Percentiles rank a stretch among this genome's conserved stretches.
These are phyloP conservation scores for Mylabris phalerata DNA, from an alignment of 1,140 invertebrate genomes.

Conservation along the genomic window DNA sequence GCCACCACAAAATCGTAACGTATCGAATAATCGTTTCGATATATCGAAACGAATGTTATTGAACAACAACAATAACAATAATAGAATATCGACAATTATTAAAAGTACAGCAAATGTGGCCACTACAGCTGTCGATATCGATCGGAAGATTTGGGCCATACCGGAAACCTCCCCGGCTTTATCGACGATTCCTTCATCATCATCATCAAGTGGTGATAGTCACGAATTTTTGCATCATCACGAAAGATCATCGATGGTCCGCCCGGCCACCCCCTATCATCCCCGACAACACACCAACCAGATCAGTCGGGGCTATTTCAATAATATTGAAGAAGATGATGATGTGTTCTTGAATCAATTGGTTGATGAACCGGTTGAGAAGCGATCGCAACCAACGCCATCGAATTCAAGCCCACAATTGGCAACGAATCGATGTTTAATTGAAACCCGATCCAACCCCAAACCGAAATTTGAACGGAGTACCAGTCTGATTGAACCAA, in stretches of 20 bases:
- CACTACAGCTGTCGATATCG: too few species aligned
- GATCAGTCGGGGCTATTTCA: slow-evolving; percentile 15
- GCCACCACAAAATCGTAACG: too few species aligned
- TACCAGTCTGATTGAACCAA: slow-evolving; percentile 8
- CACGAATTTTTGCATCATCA: not conserved
- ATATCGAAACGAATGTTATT: too few species aligned
- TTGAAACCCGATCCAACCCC: slow-evolving; percentile 22
- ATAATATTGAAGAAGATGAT: slow-evolving; percentile 22
- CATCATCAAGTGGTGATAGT: too few species aligned
- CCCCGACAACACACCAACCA: slow-evolving; percentile 17
- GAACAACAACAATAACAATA: too few species aligned
- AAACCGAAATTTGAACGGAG: slow-evolving; percentile 4
- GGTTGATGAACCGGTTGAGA: too few species aligned
- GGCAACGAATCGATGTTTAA: slow-evolving; percentile 25
- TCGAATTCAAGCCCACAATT: slow-evolving; percentile 35
- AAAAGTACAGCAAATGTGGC: too few species aligned
- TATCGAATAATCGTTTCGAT: too few species aligned
- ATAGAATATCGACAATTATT: too few species aligned
- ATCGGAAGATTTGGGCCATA: too few species aligned
- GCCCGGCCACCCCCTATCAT: slow-evolving; percentile 18
- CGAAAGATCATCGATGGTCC: slow-evolving; percentile 18
- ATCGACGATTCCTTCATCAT: too few species aligned
- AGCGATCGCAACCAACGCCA: not conserved
- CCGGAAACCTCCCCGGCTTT: too few species aligned
- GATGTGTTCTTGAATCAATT: slow-evolving; percentile 20